Conservation (phyloP, 2,797 vertebrate species). For the Coranthus polyacanthus region DNA sequence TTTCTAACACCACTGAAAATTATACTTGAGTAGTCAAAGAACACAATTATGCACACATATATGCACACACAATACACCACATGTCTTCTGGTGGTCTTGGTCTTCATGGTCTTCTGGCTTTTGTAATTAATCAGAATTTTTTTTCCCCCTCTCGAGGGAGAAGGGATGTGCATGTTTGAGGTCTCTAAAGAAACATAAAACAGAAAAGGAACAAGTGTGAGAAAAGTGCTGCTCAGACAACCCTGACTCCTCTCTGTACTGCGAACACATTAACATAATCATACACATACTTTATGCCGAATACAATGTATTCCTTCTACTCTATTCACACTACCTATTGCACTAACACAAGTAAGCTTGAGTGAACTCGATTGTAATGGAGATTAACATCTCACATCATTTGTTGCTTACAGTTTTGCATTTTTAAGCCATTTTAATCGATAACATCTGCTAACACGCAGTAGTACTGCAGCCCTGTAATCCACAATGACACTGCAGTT, state of each 20-base stretch:
- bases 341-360: not conserved
- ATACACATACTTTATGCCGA: not conserved
- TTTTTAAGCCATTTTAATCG: not conserved
- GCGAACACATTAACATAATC: not conserved
- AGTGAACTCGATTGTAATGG: not conserved
- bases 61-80: constrained; percentile 24
- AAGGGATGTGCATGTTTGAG: constrained; percentile 37
- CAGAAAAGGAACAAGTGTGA: constrained; percentile 27
- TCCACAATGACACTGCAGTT: not conserved
- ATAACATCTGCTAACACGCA: constrained; percentile 8
- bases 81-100: constrained; percentile 51
- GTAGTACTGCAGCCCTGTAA: not conserved
- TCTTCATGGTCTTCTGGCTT: constrained; percentile 58
- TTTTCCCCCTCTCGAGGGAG: constrained; percentile 45
- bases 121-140: constrained; percentile 70
- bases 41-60: constrained; percentile 6
- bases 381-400: constrained; percentile 11
- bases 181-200: constrained; percentile 42
- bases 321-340: not conserved
- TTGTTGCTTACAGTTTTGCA: not conserved
- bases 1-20: constrained; percentile 40
- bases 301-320: not conserved
- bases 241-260: not conserved
- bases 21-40: constrained; percentile 61
- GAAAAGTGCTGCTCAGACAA: constrained; percentile 12